phyloP scores from a whole-genome alignment of 2,888 invertebrate genomes.

The Amphimallon solstitiale region DNA sequence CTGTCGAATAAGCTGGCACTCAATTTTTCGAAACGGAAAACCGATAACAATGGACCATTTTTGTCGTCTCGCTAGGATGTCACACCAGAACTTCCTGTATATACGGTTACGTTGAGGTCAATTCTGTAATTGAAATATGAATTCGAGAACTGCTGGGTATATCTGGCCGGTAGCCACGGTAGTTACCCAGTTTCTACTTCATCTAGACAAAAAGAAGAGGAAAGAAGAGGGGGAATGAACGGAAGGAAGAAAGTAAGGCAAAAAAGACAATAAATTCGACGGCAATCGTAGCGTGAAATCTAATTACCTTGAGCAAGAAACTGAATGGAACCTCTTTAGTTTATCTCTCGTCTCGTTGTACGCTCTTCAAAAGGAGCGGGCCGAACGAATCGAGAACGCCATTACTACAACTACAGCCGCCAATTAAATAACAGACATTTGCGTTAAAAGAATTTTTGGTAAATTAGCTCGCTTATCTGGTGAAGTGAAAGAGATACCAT shows the following conservation, averaged over 20 bases:
- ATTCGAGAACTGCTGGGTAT: neutral
- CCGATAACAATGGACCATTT: conserved; percentile 3
- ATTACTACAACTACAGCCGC: conserved; percentile 20
- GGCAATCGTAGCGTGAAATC: conserved; percentile 25
- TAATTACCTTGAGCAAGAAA: conserved; percentile 25
- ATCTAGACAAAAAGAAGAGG: neutral
- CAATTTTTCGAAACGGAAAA: neutral
- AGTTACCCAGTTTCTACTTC: neutral
- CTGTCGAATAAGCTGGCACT: neutral
- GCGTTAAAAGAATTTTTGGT: conserved; percentile 33
- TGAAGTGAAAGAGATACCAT: conserved; percentile 22
- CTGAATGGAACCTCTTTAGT: conserved; percentile 25
- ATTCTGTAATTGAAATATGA: conserved; percentile 26
- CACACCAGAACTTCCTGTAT: neutral
- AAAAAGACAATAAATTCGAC: conserved; percentile 21
- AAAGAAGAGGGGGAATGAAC: neutral
- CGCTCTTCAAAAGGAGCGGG: conserved; percentile 16
- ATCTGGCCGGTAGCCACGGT: neutral
- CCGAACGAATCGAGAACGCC: conserved; percentile 22
- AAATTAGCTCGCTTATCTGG: conserved; percentile 28
- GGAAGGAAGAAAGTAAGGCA: neutral
- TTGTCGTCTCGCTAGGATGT: neutral
- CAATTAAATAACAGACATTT: conserved; percentile 33
- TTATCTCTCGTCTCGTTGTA: conserved; percentile 12
- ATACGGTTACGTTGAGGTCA: neutral